Evolutionary conservation across 2,888 invertebrate species (phyloP).

Genomic region (Thymelicus lineola): DNA sequence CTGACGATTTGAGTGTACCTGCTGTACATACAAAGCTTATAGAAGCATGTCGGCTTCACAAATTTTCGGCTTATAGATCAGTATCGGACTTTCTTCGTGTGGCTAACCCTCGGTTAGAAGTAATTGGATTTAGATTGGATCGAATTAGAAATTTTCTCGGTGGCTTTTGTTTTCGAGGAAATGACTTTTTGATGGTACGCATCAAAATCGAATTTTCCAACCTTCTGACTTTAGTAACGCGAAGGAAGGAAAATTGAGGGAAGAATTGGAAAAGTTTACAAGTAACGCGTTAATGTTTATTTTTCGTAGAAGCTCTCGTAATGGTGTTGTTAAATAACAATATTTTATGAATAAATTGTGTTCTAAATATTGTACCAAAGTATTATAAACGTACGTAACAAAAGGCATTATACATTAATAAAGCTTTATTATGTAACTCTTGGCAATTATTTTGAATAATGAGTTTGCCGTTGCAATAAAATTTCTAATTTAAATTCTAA

Average conservation of each 20-base stretch:
- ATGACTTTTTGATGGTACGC: constrained; percentile 78
- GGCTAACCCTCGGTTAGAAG: constrained; percentile 64
- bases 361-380: constrained; percentile 53
- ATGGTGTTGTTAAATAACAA: neutral
- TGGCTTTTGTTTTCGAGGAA: constrained; percentile 74
- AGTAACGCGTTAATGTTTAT: constrained; percentile 25
- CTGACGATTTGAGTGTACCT: constrained; percentile 50
- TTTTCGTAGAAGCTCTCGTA: constrained; percentile 41
- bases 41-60: constrained; percentile 39
- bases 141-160: constrained; percentile 75
- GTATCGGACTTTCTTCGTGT: constrained; percentile 58
- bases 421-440: constrained; percentile 55
- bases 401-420: constrained; percentile 53
- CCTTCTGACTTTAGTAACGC: constrained; percentile 38
- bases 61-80: constrained; percentile 45
- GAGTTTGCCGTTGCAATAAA: constrained; percentile 25
- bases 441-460: constrained; percentile 23
- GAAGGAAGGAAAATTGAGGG: constrained; percentile 39
- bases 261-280: constrained; percentile 44
- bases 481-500: constrained; percentile 31
- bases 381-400: constrained; percentile 52
- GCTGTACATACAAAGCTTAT: constrained; percentile 4
- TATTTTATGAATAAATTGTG: neutral
- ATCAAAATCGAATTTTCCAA: constrained; percentile 74
- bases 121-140: constrained; percentile 83